Percentiles rank a stretch among this genome's conserved stretches.
phyloP scores from a whole-genome alignment of 2,888 invertebrate species.

The Leistus spinibarbis region DNA sequence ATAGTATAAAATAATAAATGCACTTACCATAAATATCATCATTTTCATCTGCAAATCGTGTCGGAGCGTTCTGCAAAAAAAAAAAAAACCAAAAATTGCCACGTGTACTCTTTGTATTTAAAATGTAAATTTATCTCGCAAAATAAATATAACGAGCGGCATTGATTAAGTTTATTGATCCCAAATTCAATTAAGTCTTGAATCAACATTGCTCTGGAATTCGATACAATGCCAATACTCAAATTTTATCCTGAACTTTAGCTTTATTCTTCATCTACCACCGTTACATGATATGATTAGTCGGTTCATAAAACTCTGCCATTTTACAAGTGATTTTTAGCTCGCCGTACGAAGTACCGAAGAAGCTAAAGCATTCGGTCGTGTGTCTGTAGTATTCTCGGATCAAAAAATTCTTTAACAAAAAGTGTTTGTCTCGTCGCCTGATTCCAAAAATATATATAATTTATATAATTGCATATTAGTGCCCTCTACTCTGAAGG shows the following conservation, averaged over 20 bases:
- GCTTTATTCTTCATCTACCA: no score
- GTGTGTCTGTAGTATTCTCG: no score
- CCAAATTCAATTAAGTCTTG: slow-evolving; percentile 19
- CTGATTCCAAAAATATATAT: no score
- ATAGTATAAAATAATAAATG: background rate
- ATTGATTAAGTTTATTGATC: slow-evolving; percentile 27
- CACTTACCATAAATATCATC: slow-evolving; percentile 27
- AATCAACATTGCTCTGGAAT: background rate
- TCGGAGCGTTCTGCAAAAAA: slow-evolving; percentile 14
- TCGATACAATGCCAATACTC: background rate
- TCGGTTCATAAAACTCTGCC: no score
- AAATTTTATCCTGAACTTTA: background rate
- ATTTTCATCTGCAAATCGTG: slow-evolving; percentile 13
- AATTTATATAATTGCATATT: no score
- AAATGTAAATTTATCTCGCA: slow-evolving; percentile 14
- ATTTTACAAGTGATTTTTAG: no score
- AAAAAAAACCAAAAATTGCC: slow-evolving; percentile 24
- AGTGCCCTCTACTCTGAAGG: no score
- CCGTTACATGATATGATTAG: no score
- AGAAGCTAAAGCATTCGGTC: no score
- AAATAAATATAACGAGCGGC: background rate
- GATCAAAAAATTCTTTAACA: no score
- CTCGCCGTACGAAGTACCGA: no score
- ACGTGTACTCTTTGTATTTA: slow-evolving; percentile 14
- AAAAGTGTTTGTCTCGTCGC: no score